Evolutionary conservation across 2,888 invertebrate genomes (phyloP).

Genomic region (Polydesmus complanatus): DNA sequence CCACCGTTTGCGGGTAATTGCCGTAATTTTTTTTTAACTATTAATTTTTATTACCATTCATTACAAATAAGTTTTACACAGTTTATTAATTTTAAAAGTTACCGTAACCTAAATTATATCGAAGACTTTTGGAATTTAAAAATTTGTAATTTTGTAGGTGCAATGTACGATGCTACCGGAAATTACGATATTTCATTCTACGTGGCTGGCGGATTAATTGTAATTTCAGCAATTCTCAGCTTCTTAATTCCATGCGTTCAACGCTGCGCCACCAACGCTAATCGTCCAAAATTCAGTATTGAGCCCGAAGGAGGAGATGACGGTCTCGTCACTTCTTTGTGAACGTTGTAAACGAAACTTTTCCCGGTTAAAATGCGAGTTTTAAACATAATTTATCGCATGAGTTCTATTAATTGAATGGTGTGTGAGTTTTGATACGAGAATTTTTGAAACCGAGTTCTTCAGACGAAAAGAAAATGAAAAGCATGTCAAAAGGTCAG

Average conservation of each 20-base stretch:
- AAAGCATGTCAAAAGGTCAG: too few species aligned
- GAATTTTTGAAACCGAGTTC: too few species aligned
- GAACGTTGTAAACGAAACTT: too few species aligned
- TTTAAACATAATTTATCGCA: too few species aligned
- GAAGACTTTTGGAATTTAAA: background rate
- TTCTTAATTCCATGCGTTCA: conserved; percentile 29
- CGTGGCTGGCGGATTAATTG: conserved; percentile 78
- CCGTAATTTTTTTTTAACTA: background rate
- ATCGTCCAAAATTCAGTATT: conserved; percentile 12
- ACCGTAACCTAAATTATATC: background rate
- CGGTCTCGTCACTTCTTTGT: background rate
- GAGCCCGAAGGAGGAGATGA: conserved; percentile 11
- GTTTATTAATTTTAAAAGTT: background rate
- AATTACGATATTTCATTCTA: conserved; percentile 81
- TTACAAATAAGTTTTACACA: background rate
- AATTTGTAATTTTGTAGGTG: conserved; percentile 68
- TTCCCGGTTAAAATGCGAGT: too few species aligned
- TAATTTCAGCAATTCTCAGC: conserved; percentile 68
- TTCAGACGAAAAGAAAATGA: too few species aligned
- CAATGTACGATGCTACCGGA: conserved; percentile 72
- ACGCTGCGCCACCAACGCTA: conserved; percentile 20
- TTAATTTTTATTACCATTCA: background rate
- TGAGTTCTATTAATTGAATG: too few species aligned
- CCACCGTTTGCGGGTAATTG: conserved; percentile 62
- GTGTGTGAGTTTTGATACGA: too few species aligned